Base-by-base conservation (phyloP, 2,888 invertebrate genomes). In the Hyles lineata region DNA sequence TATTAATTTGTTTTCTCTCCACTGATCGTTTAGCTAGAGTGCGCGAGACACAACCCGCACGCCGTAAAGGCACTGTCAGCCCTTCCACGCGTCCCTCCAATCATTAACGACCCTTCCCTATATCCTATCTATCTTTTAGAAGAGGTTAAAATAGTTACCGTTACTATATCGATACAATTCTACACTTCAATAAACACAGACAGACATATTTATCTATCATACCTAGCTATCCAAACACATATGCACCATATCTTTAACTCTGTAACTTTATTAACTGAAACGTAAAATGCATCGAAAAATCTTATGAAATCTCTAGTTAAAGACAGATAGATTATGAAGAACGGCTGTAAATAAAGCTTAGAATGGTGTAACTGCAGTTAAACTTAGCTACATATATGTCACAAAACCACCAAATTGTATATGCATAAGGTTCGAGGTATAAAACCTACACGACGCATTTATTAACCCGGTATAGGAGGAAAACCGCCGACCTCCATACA, bases 1-100 rank as follows among this genome's bases (percentile, higher is more conserved):
- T 85, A 87, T 85, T 86, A 88, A 88, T 89, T 89, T 88, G 84
- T 88, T 89, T 88, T 90, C 89, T 86, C 88, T 87, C 77, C 55
- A 78, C 81, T 81, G 83, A 84, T 80, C 84, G 77, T 78, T 78
- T 78, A 78, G 80, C 77, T 35, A 70, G n/a, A 29, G 32, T 58
- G 43, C 43, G 43, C 43, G 58, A 17, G 58, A 58, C 32, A 32
- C 15, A 29, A 55, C 29, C 25, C 29, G 70, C 21, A 58, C 21
- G 23, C 55, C 55, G 58, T 21, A 58, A 58, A 29, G 5, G 25
- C 29, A 70, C 50, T 5, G 63, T 50, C 6, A 67, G 67, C 43
- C 17, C 67, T 50, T 6, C 67, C 23, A 29, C 25, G 23, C 23
- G 67, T 67, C 43, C 17, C 43, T 67, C 23, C 17, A 50, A 76